These are phyloP conservation scores for Papilio glaucus DNA, from an alignment of 1,140 invertebrate species.

Conservation along the genomic window DNA sequence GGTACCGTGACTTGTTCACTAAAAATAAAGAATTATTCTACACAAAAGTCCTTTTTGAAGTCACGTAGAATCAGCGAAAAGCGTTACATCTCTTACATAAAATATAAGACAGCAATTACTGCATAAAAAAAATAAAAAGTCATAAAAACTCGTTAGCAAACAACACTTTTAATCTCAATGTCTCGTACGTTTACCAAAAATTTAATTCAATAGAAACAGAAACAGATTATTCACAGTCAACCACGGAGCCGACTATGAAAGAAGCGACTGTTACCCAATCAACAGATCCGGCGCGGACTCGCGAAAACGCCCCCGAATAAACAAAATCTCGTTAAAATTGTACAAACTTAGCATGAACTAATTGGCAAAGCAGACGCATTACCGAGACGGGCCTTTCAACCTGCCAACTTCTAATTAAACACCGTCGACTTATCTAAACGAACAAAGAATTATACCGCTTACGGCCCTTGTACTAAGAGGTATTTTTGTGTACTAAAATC, in stretches of 20 bases:
- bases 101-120: conserved; percentile 10
- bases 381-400: conserved; percentile 63
- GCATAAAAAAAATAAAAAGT: conserved; percentile 16
- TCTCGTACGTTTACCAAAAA: conserved; percentile 20
- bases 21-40: no score
- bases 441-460: conserved; percentile 53
- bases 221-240: background rate
- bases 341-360: conserved; percentile 74
- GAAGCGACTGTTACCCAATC: conserved; percentile 23
- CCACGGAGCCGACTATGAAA: conserved; percentile 1
- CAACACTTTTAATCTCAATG: background rate
- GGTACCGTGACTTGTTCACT: background rate
- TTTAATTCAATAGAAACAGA: conserved; percentile 27
- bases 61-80: background rate
- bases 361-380: conserved; percentile 65
- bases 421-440: conserved; percentile 58
- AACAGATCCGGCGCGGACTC: conserved; percentile 23
- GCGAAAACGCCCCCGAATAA: conserved; percentile 44
- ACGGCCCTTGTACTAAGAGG: conserved; percentile 45
- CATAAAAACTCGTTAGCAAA: conserved; percentile 18
- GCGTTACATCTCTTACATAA: background rate
- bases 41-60: no score
- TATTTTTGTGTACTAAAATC: conserved; percentile 53
- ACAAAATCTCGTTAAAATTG: conserved; percentile 76
- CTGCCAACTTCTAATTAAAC: conserved; percentile 65